Conservation (phyloP, 1,140 invertebrate species). For the Choristoneura fumiferana region DNA sequence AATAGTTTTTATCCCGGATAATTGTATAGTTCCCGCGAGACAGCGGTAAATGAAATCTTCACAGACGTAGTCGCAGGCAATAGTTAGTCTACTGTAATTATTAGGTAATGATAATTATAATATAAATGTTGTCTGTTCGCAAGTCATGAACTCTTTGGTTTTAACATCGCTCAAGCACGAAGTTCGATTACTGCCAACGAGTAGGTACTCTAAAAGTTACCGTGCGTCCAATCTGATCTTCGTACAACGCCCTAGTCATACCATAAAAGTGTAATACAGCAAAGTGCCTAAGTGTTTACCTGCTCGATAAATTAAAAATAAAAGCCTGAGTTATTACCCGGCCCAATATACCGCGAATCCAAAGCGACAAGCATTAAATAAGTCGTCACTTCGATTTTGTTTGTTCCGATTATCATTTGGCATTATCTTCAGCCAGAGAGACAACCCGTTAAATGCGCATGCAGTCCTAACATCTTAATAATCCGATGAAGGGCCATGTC, state of each 20-base stretch:
- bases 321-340: conserved; percentile 8
- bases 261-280: conserved; percentile 16
- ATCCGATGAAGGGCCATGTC: conserved; percentile 56
- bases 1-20: too few species aligned
- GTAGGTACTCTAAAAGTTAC: neutral
- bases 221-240: conserved; percentile 6
- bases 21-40: too few species aligned
- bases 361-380: conserved; percentile 72
- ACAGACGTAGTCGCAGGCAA: too few species aligned
- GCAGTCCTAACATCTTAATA: conserved; percentile 67
- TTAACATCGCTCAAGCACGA: neutral
- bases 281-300: conserved; percentile 15
- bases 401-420: conserved; percentile 57
- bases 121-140: neutral
- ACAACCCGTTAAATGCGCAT: conserved; percentile 50
- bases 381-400: conserved; percentile 51
- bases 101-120: too few species aligned
- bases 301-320: conserved; percentile 2
- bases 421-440: conserved; percentile 59
- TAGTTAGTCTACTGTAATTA: too few species aligned
- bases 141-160: neutral
- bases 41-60: too few species aligned
- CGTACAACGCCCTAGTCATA: neutral
- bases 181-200: neutral
- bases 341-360: conserved; percentile 23